Conservation (phyloP, 2,888 invertebrate species). For the Papilio demoleus region DNA sequence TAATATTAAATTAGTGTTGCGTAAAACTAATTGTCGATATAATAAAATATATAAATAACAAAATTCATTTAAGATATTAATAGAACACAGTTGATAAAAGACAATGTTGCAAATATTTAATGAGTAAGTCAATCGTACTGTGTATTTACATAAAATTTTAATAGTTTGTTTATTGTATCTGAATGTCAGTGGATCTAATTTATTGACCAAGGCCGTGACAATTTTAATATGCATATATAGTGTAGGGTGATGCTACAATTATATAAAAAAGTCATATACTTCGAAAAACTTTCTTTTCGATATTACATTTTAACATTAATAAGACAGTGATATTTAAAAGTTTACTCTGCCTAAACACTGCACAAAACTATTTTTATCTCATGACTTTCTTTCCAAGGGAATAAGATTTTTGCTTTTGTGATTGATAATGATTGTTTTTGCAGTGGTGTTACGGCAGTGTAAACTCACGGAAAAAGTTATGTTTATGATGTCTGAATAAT, state of each 20-base stretch:
- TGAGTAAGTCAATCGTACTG: not conserved
- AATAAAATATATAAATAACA: not conserved
- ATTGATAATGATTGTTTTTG: no score
- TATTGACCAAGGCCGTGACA: not conserved
- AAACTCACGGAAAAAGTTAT: not conserved
- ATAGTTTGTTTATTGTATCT: not conserved
- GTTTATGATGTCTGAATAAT: no score
- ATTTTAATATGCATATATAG: not conserved
- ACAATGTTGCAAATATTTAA: slow-evolving; percentile 6
- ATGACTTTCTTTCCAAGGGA: no score
- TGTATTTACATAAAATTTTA: slow-evolving; percentile 14
- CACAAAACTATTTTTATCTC: no score
- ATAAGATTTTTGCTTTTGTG: no score
- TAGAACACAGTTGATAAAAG: slow-evolving; percentile 2
- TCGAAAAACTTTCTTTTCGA: no score
- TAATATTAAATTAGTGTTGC: slow-evolving; percentile 1
- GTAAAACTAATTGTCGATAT: slow-evolving; percentile 1
- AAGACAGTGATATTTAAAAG: no score
- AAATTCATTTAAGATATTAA: not conserved
- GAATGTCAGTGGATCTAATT: not conserved
- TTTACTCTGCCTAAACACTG: no score
- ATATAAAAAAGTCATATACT: no score
- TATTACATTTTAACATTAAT: no score
- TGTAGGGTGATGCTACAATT: no score
- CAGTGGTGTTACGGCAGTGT: not conserved